Evolutionary conservation across 2,888 invertebrate species (phyloP).

Genomic region (Globia sparganii): DNA sequence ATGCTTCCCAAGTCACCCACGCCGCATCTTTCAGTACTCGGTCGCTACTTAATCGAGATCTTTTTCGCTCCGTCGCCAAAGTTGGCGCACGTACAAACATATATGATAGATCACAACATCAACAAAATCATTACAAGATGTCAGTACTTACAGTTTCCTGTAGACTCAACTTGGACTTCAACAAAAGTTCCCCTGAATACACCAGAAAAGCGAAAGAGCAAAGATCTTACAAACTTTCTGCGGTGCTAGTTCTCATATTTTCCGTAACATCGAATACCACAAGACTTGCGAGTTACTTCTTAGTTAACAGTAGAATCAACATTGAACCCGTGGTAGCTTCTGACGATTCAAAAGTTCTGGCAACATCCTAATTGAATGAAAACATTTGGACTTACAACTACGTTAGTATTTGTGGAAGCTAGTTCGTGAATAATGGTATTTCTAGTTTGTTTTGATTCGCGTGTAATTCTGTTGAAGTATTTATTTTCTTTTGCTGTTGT

Average conservation of each 20-base stretch:
- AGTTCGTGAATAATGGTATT: constrained; percentile 19
- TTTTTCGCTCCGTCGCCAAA: neutral
- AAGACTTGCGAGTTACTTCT: constrained; percentile 49
- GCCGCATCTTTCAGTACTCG: neutral
- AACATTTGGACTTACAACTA: constrained; percentile 53
- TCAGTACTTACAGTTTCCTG: neutral
- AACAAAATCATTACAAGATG: neutral
- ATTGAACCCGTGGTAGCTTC: constrained; percentile 40
- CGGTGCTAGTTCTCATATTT: constrained; percentile 44
- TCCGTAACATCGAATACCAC: constrained; percentile 50
- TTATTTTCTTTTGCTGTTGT: neutral
- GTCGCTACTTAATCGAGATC: neutral
- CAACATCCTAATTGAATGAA: constrained; percentile 61
- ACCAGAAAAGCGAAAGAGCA: constrained; percentile 29
- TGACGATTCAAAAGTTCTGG: constrained; percentile 45
- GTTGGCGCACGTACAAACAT: neutral
- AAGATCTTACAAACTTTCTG: constrained; percentile 32
- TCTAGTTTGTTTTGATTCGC: constrained; percentile 3
- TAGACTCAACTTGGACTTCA: neutral
- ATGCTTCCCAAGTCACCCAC: neutral
- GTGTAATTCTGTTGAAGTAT: neutral
- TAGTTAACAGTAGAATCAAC: constrained; percentile 50
- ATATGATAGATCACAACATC: neutral
- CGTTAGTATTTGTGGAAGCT: constrained; percentile 39
- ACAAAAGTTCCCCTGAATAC: constrained; percentile 17